phyloP scores from a whole-genome alignment of 2,797 vertebrate species.

The Lacerta bilineata region DNA sequence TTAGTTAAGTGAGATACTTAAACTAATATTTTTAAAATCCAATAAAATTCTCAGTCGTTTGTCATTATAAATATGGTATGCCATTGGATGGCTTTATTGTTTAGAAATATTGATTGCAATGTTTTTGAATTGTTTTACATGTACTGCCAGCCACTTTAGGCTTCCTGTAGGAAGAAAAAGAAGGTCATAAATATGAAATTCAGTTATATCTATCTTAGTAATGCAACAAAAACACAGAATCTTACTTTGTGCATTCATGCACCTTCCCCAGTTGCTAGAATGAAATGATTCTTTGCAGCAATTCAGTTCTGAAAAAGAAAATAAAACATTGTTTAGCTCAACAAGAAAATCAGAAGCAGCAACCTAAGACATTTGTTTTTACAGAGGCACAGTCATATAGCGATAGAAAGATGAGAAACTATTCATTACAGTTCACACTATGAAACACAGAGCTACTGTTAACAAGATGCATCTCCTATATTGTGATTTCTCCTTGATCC shows the following conservation, averaged over 20 bases:
- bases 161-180: background rate
- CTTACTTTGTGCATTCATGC: constrained; percentile 83
- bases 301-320: constrained; percentile 71
- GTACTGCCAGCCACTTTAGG: background rate
- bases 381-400: constrained; percentile 39
- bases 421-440: constrained; percentile 46
- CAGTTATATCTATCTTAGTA: background rate
- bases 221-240: background rate
- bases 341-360: constrained; percentile 14
- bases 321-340: constrained; percentile 61
- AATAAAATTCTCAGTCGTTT: too few species aligned
- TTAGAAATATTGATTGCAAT: background rate
- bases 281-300: constrained; percentile 72
- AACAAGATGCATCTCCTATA: constrained; percentile 54
- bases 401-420: constrained; percentile 41
- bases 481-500: constrained; percentile 56
- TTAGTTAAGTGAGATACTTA: background rate
- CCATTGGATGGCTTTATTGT: constrained; percentile 6
- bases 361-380: constrained; percentile 47
- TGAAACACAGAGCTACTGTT: constrained; percentile 61
- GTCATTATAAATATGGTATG: background rate
- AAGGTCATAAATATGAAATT: background rate
- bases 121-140: background rate
- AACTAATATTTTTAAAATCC: background rate
- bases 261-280: constrained; percentile 72